Conservation (phyloP, 2,797 vertebrate genomes). For the Anguilla pacifica region DNA sequence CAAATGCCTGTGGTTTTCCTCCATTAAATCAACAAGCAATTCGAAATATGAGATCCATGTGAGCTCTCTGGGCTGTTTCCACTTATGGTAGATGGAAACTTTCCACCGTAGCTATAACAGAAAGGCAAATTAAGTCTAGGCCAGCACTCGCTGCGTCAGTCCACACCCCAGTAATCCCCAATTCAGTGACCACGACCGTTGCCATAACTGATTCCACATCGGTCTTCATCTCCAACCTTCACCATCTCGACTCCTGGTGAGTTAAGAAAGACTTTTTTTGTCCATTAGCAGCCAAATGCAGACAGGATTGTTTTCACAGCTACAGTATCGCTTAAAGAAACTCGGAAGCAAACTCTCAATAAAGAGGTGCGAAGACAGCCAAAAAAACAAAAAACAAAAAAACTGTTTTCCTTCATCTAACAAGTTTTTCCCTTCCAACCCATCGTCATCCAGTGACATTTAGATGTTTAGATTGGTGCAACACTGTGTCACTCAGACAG, state of each 20-base stretch:
- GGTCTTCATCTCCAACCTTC: not conserved
- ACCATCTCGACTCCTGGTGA: not conserved
- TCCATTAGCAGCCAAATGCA: not conserved
- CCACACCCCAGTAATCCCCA: not conserved
- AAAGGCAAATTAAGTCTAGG: slow-evolving; percentile 52
- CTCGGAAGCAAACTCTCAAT: not conserved
- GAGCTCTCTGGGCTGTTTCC: slow-evolving; percentile 49
- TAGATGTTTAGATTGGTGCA: not conserved
- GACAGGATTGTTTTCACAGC: not conserved
- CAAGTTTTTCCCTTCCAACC: not conserved
- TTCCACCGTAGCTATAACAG: slow-evolving; percentile 60
- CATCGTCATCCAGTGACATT: not conserved
- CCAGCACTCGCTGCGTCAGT: not conserved
- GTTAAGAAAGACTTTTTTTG: not conserved
- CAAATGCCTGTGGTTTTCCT: slow-evolving; percentile 38
- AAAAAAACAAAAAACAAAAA: not conserved
- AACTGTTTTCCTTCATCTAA: not conserved
- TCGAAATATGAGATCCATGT: slow-evolving; percentile 43
- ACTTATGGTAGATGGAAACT: slow-evolving; percentile 54
- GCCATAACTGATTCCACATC: not conserved
- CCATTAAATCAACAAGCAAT: slow-evolving; percentile 39
- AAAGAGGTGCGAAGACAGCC: not conserved
- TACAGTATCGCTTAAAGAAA: not conserved
- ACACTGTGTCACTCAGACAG: not conserved
- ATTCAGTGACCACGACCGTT: slow-evolving; percentile 22